Evolutionary conservation across 2,113 vertebrate genomes (phyloP).

Genomic region (Dicaeum eximium): DNA sequence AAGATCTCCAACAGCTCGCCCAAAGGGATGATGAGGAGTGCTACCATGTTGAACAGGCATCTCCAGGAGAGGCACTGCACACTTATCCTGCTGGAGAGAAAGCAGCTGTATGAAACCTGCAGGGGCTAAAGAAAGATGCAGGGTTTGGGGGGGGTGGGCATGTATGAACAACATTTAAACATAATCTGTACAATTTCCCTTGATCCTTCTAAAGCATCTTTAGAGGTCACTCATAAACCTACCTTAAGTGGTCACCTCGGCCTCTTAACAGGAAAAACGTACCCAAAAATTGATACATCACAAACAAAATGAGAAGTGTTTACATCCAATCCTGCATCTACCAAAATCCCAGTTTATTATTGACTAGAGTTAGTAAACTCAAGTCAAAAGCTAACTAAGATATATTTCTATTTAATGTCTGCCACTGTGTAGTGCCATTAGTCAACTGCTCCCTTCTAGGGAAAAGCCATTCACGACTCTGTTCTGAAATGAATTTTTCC

Average conservation of each 20-base stretch:
- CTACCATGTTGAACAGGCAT: neutral
- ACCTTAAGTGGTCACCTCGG: neutral
- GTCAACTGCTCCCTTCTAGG: neutral
- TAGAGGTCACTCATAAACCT: neutral
- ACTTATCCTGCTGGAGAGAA: neutral
- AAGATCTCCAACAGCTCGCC: neutral
- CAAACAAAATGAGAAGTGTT: neutral
- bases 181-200: neutral
- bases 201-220: neutral
- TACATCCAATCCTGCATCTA: neutral
- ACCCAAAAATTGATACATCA: fast-evolving
- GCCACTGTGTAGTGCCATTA: neutral
- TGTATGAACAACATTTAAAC: neutral
- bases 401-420: neutral
- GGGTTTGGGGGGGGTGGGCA: fast-evolving
- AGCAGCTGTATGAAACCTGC: neutral
- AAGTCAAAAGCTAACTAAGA: neutral
- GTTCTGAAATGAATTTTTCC: neutral
- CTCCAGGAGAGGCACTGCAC: neutral
- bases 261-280: fast-evolving
- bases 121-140: neutral
- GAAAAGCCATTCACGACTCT: neutral
- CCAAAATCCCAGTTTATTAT: neutral
- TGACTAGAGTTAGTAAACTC: neutral
- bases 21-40: neutral